These are phyloP conservation scores for Trichonephila clavipes DNA, from an alignment of 1,140 invertebrate genomes.

Conservation along the genomic window DNA sequence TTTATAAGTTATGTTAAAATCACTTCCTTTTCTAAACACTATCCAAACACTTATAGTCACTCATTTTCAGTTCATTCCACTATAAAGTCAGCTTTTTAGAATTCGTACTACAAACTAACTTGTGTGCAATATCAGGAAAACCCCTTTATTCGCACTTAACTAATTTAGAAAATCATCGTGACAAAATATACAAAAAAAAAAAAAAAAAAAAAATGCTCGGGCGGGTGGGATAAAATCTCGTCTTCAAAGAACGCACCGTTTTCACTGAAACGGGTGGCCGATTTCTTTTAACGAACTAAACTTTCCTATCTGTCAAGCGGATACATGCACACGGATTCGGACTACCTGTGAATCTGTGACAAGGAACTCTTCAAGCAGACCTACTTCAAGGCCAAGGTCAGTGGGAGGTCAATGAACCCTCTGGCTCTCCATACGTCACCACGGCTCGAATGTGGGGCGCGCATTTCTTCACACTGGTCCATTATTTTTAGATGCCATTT, in stretches of 20 bases:
- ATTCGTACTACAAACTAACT: not conserved
- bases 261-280: conserved; percentile 67
- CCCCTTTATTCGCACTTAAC: not conserved
- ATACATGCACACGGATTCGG: conserved; percentile 42
- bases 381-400: conserved; percentile 73
- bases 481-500: conserved; percentile 62
- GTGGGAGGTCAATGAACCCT: conserved; percentile 67
- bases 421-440: conserved; percentile 61
- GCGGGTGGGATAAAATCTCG: not conserved
- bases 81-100: too few species aligned
- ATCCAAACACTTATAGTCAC: too few species aligned
- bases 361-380: conserved; percentile 68
- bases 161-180: not conserved
- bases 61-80: too few species aligned
- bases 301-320: conserved; percentile 57
- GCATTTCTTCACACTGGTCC: not conserved
- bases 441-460: conserved; percentile 48
- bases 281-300: conserved; percentile 58
- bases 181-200: not conserved
- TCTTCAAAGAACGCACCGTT: conserved; percentile 35
- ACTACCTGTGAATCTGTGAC: conserved; percentile 64
- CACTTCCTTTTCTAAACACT: too few species aligned
- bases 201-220: not conserved
- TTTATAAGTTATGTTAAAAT: too few species aligned
- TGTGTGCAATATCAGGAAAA: not conserved